These are phyloP conservation scores for Sylvia atricapilla DNA, from an alignment of 2,113 vertebrate species.

Conservation along the genomic window DNA sequence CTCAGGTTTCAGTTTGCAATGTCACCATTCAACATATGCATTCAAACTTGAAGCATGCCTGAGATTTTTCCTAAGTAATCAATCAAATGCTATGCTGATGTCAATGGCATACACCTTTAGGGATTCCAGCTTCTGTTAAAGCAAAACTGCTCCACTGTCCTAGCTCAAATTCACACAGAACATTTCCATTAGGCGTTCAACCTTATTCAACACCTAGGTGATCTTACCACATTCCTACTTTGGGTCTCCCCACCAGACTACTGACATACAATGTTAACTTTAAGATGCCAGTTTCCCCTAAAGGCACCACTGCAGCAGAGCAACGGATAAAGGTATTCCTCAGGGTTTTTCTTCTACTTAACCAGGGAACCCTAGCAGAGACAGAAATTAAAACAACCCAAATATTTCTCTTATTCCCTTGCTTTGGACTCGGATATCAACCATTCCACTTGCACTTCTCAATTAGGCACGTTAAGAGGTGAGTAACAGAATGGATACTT, in stretches of 20 bases:
- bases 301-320: neutral
- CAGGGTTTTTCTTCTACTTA: neutral
- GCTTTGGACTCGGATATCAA: neutral
- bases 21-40: neutral
- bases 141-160: neutral
- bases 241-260: neutral
- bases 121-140: neutral
- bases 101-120: neutral
- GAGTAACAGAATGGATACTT: rapidly evolving
- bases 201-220: neutral
- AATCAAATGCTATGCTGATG: neutral
- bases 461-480: neutral
- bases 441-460: neutral
- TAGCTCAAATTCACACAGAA: neutral
- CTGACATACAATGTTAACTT: neutral
- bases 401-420: neutral
- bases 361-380: neutral
- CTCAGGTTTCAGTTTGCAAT: constrained; percentile 40
- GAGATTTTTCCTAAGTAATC: neutral
- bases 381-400: neutral
- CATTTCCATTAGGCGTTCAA: neutral
- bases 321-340: neutral
- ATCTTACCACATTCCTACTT: neutral
- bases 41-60: neutral
- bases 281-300: neutral